Evolutionary conservation across 2,113 vertebrate genomes (phyloP).

Genomic region (Cichladusa arquata): DNA sequence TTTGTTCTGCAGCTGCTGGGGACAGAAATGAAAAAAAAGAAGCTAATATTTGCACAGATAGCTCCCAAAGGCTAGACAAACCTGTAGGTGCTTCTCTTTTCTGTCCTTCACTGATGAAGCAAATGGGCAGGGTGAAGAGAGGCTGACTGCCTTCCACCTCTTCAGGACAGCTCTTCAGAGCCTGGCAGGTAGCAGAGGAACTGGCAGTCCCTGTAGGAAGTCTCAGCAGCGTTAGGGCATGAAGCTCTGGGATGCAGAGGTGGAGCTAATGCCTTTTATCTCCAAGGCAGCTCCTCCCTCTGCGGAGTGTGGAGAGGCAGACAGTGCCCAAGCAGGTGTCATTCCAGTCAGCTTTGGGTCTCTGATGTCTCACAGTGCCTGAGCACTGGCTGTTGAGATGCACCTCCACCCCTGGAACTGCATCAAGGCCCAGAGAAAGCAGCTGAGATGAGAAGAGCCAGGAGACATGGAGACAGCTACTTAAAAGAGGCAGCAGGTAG

Average conservation of each 20-base stretch:
- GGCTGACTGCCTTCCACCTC: not conserved
- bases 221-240: not conserved
- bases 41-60: not conserved
- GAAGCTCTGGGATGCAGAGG: not conserved
- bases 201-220: not conserved
- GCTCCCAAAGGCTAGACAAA: not conserved
- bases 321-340: not conserved
- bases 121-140: not conserved
- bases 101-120: not conserved
- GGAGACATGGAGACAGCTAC: not conserved
- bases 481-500: conserved; percentile 17
- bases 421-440: not conserved
- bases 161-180: not conserved
- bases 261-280: conserved; percentile 19
- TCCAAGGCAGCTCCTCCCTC: conserved; percentile 22
- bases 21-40: not conserved
- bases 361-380: not conserved
- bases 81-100: not conserved
- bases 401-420: not conserved
- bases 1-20: not conserved
- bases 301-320: not conserved
- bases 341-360: not conserved
- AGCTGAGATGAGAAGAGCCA: not conserved
- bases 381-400: not conserved
- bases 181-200: not conserved